Percentiles rank a stretch among this genome's conserved stretches.
These are phyloP conservation scores for Desmodus rotundus DNA, from an alignment of 2,113 vertebrate species.

Conservation along the genomic window DNA sequence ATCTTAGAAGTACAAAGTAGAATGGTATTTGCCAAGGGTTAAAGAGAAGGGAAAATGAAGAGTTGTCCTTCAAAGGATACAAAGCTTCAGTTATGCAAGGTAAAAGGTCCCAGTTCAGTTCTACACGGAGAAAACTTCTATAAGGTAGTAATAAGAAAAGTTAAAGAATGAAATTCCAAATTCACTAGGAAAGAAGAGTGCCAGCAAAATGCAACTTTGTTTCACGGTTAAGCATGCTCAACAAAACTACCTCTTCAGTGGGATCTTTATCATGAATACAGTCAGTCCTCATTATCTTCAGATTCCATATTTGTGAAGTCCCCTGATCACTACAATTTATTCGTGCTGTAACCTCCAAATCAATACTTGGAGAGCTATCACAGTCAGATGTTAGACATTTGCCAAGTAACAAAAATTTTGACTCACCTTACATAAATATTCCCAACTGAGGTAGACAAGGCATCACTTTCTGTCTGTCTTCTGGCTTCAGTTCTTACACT, in stretches of 20 bases:
- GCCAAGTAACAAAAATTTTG: not conserved
- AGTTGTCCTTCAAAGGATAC: not conserved
- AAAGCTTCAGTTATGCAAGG: not conserved
- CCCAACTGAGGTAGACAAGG: not conserved
- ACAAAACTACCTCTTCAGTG: not conserved
- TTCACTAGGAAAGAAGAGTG: not conserved
- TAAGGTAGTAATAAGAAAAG: not conserved
- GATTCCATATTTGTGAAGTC: not conserved
- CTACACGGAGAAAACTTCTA: not conserved
- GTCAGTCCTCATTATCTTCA: not conserved
- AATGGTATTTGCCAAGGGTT: not conserved
- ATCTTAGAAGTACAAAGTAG: not conserved
- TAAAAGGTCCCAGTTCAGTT: not conserved
- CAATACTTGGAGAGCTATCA: not conserved
- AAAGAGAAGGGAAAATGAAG: not conserved
- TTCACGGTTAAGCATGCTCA: not conserved
- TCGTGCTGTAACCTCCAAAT: not conserved
- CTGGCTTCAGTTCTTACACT: not conserved
- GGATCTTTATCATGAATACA: not conserved
- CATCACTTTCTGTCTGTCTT: not conserved
- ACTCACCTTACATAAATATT: not conserved
- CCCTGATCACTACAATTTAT: not conserved
- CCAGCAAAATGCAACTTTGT: not conserved
- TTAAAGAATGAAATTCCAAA: not conserved
- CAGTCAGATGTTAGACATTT: not conserved